Evolutionary conservation across 1,140 invertebrate genomes (phyloP).

Genomic region (Heliconius eleuchia): DNA sequence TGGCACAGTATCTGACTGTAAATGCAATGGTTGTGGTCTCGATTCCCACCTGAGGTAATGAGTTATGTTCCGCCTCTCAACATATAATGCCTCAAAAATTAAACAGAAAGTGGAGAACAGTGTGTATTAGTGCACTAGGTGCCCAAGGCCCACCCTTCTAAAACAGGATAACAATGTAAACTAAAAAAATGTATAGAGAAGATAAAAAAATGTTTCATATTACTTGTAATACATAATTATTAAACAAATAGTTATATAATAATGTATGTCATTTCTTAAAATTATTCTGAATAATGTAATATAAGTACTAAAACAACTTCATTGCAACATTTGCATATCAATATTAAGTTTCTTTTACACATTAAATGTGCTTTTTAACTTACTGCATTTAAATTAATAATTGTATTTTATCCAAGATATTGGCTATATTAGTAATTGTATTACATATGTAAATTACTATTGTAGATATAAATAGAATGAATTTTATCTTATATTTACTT

Average conservation of each 20-base stretch:
- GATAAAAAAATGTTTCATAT: neutral
- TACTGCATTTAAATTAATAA: neutral
- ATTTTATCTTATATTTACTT: neutral
- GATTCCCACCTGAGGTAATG: too few species aligned
- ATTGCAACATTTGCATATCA: neutral
- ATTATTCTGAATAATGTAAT: neutral
- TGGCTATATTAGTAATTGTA: too few species aligned
- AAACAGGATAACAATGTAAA: too few species aligned
- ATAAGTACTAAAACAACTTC: neutral
- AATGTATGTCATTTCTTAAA: neutral
- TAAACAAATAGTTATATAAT: neutral
- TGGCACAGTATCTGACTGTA: too few species aligned
- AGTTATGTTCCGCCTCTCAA: too few species aligned
- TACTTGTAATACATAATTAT: neutral
- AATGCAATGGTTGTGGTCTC: too few species aligned
- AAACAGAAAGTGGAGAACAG: too few species aligned
- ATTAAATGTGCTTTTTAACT: neutral
- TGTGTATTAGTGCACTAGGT: too few species aligned
- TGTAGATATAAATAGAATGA: neutral
- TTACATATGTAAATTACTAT: too few species aligned
- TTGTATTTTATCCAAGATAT: too few species aligned
- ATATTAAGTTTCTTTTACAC: neutral
- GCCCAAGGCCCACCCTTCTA: too few species aligned
- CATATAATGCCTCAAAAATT: too few species aligned
- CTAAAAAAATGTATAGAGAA: neutral